Base-by-base conservation (phyloP, 2,797 vertebrate genomes). In the Micromesistius poutassou region DNA sequence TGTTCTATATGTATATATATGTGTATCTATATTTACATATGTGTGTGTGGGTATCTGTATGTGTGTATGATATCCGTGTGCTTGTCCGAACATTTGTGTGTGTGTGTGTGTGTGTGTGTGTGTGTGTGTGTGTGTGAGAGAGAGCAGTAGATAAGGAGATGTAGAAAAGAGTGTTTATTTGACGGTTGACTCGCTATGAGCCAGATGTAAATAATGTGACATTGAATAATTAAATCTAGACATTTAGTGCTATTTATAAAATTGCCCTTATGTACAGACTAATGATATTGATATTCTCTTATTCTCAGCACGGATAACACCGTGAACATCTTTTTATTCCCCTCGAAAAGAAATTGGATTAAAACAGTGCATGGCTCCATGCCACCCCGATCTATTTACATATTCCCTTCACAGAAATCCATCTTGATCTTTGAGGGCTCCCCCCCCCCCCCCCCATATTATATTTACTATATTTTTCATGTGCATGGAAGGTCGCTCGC, bases 201-300 rank as follows among this genome's bases (percentile, higher is more conserved):
- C 75, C 72, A 62, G 42, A 2, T 72, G 6, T 1, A 50, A 22
- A 50, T 35, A 25, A 10, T 70, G n/a, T 30, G 66, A 28, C 66
- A 70, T 70, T 70, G 30, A 9, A 70, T 30, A 30, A 77, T 36
- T 28, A 76, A 40, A 80, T 77, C 38, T 30, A 75, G 71, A 70
- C 73, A 75, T 62, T 62, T 62, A 62, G 55, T 8, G 55, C 7
- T 7, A 25, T 30, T 76, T 78, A 82, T 50, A 74, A 73, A 82
- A 89, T 81, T 79, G 84, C 80, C 78, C 80, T 78, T 83, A 87
- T 89, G 85, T 80, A 87, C 80, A 83, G 84, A 83, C 84, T 85
- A 89, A 90, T 90, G 82, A 72, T 85, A 91, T 87, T 85, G 89
- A 92, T 92, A 92, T 91, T 85, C 66, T 83, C 86, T 89, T 89